Evolutionary conservation across 1,140 invertebrate species (phyloP).

Genomic region (Laupala kohalensis): DNA sequence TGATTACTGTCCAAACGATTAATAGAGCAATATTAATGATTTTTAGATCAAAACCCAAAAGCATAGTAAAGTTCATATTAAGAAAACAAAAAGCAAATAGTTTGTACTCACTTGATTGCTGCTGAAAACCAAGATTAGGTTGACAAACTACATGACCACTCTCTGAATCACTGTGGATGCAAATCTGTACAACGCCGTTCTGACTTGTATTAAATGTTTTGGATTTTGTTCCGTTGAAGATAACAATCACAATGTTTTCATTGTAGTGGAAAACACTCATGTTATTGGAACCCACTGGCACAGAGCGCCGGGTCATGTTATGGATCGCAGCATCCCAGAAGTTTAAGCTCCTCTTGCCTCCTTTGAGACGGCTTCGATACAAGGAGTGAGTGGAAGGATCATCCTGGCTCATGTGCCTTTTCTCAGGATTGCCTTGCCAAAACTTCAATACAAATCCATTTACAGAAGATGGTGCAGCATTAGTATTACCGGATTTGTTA

Average conservation of each 20-base stretch:
- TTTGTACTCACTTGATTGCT: conserved; percentile 27
- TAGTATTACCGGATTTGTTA: conserved; percentile 9
- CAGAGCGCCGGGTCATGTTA: conserved; percentile 1
- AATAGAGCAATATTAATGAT: too few species aligned
- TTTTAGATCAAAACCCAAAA: neutral
- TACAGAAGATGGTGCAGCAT: conserved; percentile 27
- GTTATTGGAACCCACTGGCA: conserved; percentile 19
- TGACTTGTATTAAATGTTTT: conserved; percentile 60
- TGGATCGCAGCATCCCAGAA: conserved; percentile 3
- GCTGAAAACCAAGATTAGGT: conserved; percentile 53
- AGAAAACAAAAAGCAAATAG: neutral
- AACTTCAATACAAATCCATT: conserved; percentile 64
- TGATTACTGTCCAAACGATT: too few species aligned
- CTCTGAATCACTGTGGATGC: conserved; percentile 31
- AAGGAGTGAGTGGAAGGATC: neutral
- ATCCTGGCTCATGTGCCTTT: neutral
- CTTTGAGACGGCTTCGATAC: neutral
- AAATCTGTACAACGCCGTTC: conserved; percentile 56
- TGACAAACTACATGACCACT: conserved; percentile 46
- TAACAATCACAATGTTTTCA: conserved; percentile 58
- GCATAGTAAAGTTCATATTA: neutral
- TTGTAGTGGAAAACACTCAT: conserved; percentile 39
- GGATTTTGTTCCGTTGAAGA: conserved; percentile 54
- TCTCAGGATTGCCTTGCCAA: conserved; percentile 52
- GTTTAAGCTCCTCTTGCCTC: conserved; percentile 6